Evolutionary conservation across 2,888 invertebrate genomes (phyloP), one percentile per base, ranked within the genome.

Genomic region (Acleris holmiana): DNA sequence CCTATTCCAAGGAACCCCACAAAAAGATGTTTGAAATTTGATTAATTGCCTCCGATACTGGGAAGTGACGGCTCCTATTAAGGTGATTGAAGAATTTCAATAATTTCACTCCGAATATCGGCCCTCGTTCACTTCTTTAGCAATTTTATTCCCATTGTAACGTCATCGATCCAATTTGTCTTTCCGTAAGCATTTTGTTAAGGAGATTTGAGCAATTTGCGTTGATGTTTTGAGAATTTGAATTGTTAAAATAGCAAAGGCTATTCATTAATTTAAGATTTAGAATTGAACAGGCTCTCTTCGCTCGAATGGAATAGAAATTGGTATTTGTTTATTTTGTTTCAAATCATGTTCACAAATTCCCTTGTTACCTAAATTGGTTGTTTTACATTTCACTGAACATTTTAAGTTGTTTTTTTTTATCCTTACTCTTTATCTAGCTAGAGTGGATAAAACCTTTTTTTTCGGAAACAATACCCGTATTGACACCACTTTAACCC

Each of bases 41-140:
- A 64, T 59, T 64, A 64, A 64, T 64, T 53, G 48, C 48, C 58
- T 15, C 25, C 23, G 48, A 53, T 63, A 51, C 50, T 40, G 64
- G 64, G 19, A 58, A 54, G 58, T 64, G 64, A 64, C 64, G 48
- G 41, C 47, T 48, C 53, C 53, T 58, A 53, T 58, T 54, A 48
- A 58, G 58, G 58, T 58, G 58, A 64, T 64, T 58, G 58, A 64
- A 59, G 58, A 64, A 64, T 64, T 59, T 64, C 58, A 64, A 64
- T 64, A 64, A 64, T 64, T 58, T 59, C 53, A 58, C 58, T 58
- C 41, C 41, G 47, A 62, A 47, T 44, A 56, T 40, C 46, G 46
- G 17, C 8, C 40, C 29, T 50, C 46, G 50, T 51, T 50, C 23
- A 4, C 47, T 29, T 50, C 46, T 44, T 57, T 50, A 57, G 56